Evolutionary conservation across 2,113 vertebrate genomes (phyloP), one percentile per base, ranked within the genome.

Genomic region (Carettochelys insculpta): DNA sequence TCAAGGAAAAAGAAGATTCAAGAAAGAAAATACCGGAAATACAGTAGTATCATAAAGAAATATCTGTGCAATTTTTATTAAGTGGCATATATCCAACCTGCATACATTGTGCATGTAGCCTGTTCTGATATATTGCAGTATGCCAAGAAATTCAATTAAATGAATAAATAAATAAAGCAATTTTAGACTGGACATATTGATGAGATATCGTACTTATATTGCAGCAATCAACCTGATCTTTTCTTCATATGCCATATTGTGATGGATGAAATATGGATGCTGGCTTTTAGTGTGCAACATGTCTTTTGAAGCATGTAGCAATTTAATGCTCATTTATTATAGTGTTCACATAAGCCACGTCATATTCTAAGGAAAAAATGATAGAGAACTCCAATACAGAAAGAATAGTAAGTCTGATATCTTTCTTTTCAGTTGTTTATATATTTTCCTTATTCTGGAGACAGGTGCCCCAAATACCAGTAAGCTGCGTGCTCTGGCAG

Each of bases 141-240:
- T 86, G 90, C 79, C 16, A 78, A 77, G 31, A 12, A 17, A 92
- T 94, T 90, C 79, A 81, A 25, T 94, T 89, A 93, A 76, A n/a
- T 88, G 13, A 73, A n/a, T 85, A 48, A 90, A 90, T 90, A 85
- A 89, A 92, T 79, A 31, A 45, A 79, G 9, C 3, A 8, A 53
- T 90, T 89, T 86, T 92, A 43, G 47, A 73, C 88, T 80, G 14
- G 9, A 43, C 4, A 31, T 85, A 53, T 2, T 94, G 22, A 53
- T 2, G 94, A 17, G 38, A 88, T 52, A 86, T 61, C 53, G 48
- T 83, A 47, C 83, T 86, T 31, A 12, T 68, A 76, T 76, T 82
- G 10, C 56, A 90, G 81, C 34, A 85, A 43, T 80, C 89, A 50
- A 14, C 10, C 75, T 77, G 52, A 11, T 77, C 86, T 88, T 86